A percentile compares a stretch with the other conserved stretches of the same genome.
phyloP scores from a whole-genome alignment of 2,888 invertebrate genomes.

The Stegophylla sp. region DNA sequence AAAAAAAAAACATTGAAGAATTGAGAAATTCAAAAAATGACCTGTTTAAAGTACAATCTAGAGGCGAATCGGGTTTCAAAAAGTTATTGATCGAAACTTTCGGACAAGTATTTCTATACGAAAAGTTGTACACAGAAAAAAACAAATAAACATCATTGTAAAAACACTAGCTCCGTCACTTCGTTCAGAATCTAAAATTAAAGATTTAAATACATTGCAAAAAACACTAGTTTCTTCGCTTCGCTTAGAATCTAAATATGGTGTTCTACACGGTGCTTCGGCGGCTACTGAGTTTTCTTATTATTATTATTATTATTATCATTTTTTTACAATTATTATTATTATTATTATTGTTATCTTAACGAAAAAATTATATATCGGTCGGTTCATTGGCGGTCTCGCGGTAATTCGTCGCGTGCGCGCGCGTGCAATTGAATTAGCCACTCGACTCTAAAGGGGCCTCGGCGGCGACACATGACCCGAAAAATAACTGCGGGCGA shows the following conservation, averaged over 20 bases:
- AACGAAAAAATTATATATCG: constrained; percentile 9
- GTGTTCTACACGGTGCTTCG: no score
- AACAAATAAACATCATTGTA: neutral
- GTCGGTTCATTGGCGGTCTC: constrained; percentile 17
- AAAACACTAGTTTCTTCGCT: no score
- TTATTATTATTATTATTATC: no score
- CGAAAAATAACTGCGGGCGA: constrained; percentile 22
- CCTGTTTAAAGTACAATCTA: no score
- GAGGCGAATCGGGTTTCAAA: no score
- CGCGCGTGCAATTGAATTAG: constrained; percentile 39
- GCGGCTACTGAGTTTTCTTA: neutral
- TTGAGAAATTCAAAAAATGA: no score
- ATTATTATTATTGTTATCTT: constrained; percentile 12
- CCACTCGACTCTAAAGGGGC: constrained; percentile 38
- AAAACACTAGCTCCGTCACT: no score
- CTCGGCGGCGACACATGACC: constrained; percentile 38
- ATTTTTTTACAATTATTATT: constrained; percentile 6
- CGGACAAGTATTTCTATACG: neutral
- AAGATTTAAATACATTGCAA: no score
- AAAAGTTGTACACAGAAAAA: neutral
- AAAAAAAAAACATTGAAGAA: no score
- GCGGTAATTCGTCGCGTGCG: constrained; percentile 14
- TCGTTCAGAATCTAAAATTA: no score
- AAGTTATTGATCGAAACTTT: no score
- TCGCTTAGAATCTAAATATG: no score